Evolutionary conservation across 1,140 invertebrate species (phyloP), one percentile per base, ranked within the genome.

Genomic region (Hylyphantes graminicola): DNA sequence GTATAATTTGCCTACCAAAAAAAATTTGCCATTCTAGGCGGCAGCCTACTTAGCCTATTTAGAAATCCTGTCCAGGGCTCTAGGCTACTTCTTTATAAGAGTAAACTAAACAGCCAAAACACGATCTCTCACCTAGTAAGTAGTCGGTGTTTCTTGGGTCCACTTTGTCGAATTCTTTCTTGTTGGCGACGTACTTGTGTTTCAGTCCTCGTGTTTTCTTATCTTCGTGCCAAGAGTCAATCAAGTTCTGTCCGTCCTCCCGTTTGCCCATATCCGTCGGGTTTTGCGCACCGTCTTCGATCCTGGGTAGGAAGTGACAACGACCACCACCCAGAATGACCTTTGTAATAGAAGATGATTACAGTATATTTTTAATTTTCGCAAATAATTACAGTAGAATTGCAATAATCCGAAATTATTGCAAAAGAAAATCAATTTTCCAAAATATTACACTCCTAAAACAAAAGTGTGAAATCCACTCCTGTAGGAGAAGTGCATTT

Each of bases 231-330:
- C 95, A 96, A 4, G 92, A 91, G 3, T 91, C 87, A 8, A 95
- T 93, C 11, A 97, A 90, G 90, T 97, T 90, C 75, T 92, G 90
- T 2, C 94, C 94, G 87, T 96, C 95, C 67, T 89, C 89, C 54
- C 95, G 92, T 6, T 91, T 90, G 53, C 94, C 91, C 64, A 79
- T 73, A n/a, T 77, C 54, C 8, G 87, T n/a, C 4, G 51, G 75
- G 64, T 87, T 85, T 61, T 88, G 87, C 13, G 87, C 90, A 3
- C 87, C 90, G 0, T 87, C 86, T 19, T 86, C 81, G 13, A 55
- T 85, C n/a, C 74, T 75, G 15, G 85, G 81, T 11, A 90, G 85
- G 68, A 89, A 91, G 85, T 89, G 87, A 86, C 90, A 89, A 13
- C 90, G 81, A n/a, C 89, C 90, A 73, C 89, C 90, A 87, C 85